phyloP scores from a whole-genome alignment of 2,797 vertebrate species.

The Hozukius guyotensis region DNA sequence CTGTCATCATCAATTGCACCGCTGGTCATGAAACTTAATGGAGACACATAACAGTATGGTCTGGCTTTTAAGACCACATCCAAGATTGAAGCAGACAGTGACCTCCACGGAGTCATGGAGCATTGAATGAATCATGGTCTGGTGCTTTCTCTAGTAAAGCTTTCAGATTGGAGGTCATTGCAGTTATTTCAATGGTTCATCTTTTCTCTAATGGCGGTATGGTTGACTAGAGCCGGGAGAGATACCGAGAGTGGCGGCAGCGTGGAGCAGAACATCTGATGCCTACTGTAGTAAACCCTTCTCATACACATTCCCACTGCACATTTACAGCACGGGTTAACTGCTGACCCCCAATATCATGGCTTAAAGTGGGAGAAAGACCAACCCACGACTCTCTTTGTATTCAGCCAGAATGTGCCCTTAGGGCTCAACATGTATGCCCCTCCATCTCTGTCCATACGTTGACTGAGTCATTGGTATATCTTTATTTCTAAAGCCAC shows the following conservation, averaged over 20 bases:
- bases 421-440: background rate
- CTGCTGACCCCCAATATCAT: background rate
- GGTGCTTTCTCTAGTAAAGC: slow-evolving; percentile 43
- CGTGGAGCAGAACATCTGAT: slow-evolving; percentile 18
- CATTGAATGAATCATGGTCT: slow-evolving; percentile 56
- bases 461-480: background rate
- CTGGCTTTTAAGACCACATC: slow-evolving; percentile 44
- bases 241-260: slow-evolving; percentile 36
- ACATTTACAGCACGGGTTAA: background rate
- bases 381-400: background rate
- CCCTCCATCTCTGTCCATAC: background rate
- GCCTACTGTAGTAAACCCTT: slow-evolving; percentile 1
- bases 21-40: slow-evolving; percentile 42
- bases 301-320: background rate
- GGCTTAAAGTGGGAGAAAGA: background rate
- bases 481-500: background rate
- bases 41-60: slow-evolving; percentile 15
- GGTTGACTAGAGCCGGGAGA: slow-evolving; percentile 47
- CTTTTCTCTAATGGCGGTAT: slow-evolving; percentile 54
- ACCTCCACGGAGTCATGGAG: slow-evolving; percentile 37
- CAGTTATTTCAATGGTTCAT: slow-evolving; percentile 49
- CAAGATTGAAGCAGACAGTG: slow-evolving; percentile 32
- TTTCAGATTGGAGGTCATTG: slow-evolving; percentile 53
- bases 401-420: background rate
- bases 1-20: slow-evolving; percentile 36